These are phyloP conservation scores for Noctua fimbriata DNA, from an alignment of 2,888 invertebrate genomes.

Conservation along the genomic window DNA sequence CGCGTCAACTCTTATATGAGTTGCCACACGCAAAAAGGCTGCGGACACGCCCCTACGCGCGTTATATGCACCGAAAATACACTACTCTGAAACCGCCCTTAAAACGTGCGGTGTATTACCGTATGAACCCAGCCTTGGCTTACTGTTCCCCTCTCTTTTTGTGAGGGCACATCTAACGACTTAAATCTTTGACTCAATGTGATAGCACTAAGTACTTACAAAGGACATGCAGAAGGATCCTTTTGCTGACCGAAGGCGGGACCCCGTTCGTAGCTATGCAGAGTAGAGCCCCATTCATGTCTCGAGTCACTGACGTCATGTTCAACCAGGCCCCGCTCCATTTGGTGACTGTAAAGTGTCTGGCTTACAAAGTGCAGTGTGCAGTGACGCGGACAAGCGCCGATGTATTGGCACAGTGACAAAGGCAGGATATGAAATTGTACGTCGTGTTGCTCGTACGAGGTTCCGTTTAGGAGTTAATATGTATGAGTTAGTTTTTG, in stretches of 20 bases:
- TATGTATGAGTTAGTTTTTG: neutral
- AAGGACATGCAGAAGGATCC: conserved; percentile 86
- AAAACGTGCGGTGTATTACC: neutral
- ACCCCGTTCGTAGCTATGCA: conserved; percentile 92
- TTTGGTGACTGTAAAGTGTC: conserved; percentile 82
- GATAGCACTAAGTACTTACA: conserved; percentile 84
- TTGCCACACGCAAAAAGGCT: too few relatives aligned
- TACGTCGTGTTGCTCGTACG: conserved; percentile 2
- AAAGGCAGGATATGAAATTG: conserved; percentile 35
- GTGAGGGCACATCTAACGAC: neutral
- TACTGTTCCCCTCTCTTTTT: neutral
- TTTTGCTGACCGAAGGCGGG: conserved; percentile 84
- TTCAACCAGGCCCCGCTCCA: conserved; percentile 89
- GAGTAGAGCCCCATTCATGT: conserved; percentile 91
- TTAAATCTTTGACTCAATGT: neutral
- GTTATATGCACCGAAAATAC: too few relatives aligned
- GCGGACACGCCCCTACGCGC: too few relatives aligned
- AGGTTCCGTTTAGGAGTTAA: conserved; percentile 2
- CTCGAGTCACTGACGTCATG: conserved; percentile 88
- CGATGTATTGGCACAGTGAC: conserved; percentile 32
- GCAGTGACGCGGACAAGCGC: conserved; percentile 16
- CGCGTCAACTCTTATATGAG: too few relatives aligned
- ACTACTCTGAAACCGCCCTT: too few relatives aligned
- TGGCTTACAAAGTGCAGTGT: conserved; percentile 37
- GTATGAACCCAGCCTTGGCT: neutral